Percentiles rank a stretch among this genome's conserved stretches.
These are phyloP conservation scores for Origma solitaria DNA, from an alignment of 2,113 vertebrate species.

Conservation along the genomic window DNA sequence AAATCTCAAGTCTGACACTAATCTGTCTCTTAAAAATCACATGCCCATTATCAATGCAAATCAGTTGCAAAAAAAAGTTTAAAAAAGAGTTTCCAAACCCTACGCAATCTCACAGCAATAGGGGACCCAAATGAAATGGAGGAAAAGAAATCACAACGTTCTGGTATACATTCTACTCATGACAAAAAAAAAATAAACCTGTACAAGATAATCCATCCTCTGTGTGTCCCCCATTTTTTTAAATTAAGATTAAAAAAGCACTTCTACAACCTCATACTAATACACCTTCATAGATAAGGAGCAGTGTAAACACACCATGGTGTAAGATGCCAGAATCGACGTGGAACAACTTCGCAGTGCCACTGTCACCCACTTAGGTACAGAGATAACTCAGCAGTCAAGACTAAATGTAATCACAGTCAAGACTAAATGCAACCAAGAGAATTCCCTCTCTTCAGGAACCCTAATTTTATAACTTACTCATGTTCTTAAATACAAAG, in stretches of 20 bases:
- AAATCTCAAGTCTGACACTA: not conserved
- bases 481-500: not conserved
- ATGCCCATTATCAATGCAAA: not conserved
- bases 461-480: not conserved
- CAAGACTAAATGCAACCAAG: not conserved
- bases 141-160: not conserved
- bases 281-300: not conserved
- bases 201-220: not conserved
- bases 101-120: not conserved
- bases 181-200: not conserved
- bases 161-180: fast-evolving
- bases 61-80: fast-evolving
- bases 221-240: not conserved
- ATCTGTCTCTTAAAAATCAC: not conserved
- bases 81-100: not conserved
- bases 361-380: not conserved
- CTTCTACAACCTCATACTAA: not conserved
- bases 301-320: not conserved
- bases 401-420: too few relatives aligned
- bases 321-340: not conserved
- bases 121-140: not conserved
- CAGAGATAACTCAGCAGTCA: not conserved
- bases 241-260: not conserved
- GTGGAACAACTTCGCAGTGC: not conserved
- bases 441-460: not conserved